These are phyloP conservation scores for Eledona agricola DNA, from an alignment of 2,888 invertebrate genomes.

Conservation along the genomic window DNA sequence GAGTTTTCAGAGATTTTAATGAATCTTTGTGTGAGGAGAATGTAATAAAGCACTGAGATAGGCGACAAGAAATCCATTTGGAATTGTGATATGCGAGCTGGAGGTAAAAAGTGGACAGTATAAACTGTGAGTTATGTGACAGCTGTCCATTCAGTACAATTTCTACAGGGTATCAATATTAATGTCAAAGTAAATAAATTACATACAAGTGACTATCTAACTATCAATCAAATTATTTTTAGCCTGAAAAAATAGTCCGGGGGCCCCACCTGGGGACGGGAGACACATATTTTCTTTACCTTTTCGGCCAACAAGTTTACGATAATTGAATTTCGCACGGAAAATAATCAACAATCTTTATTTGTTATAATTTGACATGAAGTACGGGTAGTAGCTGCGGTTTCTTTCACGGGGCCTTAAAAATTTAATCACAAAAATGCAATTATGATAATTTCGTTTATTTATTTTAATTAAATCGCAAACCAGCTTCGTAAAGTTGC, in stretches of 20 bases:
- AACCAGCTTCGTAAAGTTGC: too few relatives aligned
- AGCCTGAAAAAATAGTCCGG: conserved; percentile 3
- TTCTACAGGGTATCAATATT: conserved; percentile 27
- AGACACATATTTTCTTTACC: too few relatives aligned
- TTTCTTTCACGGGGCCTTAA: too few relatives aligned
- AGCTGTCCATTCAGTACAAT: conserved; percentile 28
- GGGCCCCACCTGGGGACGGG: conserved; percentile 14
- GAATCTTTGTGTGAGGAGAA: conserved; percentile 9
- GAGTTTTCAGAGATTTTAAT: conserved; percentile 10
- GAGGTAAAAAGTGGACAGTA: conserved; percentile 25
- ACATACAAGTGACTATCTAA: conserved; percentile 16
- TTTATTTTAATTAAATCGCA: too few relatives aligned
- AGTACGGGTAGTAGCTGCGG: too few relatives aligned
- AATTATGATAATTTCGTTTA: too few relatives aligned
- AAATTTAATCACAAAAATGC: too few relatives aligned
- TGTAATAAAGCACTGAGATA: conserved; percentile 17
- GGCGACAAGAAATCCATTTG: conserved; percentile 29
- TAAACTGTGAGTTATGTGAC: conserved; percentile 30
- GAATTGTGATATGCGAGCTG: conserved; percentile 18
- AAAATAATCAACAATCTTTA: too few relatives aligned
- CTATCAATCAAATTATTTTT: conserved; percentile 22
- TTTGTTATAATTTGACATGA: too few relatives aligned
- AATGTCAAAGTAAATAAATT: conserved; percentile 31
- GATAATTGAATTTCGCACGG: too few relatives aligned
- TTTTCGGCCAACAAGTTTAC: too few relatives aligned